Evolutionary conservation across 2,797 vertebrate genomes (phyloP).

Genomic region (Argentina silus): DNA sequence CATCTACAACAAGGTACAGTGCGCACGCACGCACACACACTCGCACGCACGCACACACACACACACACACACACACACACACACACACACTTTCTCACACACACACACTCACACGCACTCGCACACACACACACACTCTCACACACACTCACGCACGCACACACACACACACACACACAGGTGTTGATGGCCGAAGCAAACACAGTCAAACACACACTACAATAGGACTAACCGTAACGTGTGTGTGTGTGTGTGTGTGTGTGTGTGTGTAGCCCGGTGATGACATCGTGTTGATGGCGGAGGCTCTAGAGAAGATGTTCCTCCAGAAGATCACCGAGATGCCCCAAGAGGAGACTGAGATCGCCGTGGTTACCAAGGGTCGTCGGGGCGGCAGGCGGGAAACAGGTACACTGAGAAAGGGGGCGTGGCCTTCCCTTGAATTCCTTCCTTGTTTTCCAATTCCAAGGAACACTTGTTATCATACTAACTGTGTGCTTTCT

Average conservation of each 20-base stretch:
- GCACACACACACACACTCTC: background rate
- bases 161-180: background rate
- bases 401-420: slow-evolving; percentile 72
- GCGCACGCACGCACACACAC: background rate
- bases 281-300: slow-evolving; percentile 94
- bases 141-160: background rate
- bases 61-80: background rate
- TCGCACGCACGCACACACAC: slow-evolving; percentile 7
- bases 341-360: slow-evolving; percentile 90
- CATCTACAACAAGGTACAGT: slow-evolving; percentile 94
- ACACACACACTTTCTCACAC: background rate
- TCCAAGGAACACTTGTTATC: too few species aligned
- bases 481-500: too few species aligned
- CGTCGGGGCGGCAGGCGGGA: slow-evolving; percentile 84
- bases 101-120: background rate
- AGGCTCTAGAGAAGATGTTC: slow-evolving; percentile 91
- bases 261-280: slow-evolving; percentile 82
- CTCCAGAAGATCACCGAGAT: slow-evolving; percentile 92
- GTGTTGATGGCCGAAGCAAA: background rate
- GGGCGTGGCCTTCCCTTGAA: background rate
- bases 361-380: slow-evolving; percentile 85
- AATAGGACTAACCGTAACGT: background rate
- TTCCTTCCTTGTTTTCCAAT: background rate
- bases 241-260: slow-evolving; percentile 24
- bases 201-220: background rate